Evolutionary conservation across 1,140 invertebrate species (phyloP).

Genomic region (Sycobia sp.): DNA sequence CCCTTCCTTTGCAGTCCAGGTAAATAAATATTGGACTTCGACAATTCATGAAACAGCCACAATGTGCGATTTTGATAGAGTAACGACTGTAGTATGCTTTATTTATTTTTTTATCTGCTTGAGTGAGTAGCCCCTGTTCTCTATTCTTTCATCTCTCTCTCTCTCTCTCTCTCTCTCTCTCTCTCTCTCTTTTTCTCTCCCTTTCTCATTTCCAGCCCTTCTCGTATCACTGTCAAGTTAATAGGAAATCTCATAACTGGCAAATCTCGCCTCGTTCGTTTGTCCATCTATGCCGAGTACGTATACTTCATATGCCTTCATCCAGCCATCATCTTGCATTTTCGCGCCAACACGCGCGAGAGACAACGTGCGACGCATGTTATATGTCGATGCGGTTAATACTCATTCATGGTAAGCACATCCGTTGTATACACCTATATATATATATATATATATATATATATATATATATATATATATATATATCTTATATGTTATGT

Average conservation of each 20-base stretch:
- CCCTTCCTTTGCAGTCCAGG: too few species aligned
- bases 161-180: background rate
- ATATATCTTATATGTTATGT: too few species aligned
- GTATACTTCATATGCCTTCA: too few species aligned
- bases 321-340: background rate
- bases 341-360: background rate
- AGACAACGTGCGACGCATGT: background rate
- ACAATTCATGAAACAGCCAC: constrained; percentile 9
- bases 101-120: too few species aligned
- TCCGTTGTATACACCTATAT: background rate
- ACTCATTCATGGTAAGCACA: too few species aligned
- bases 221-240: background rate
- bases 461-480: too few species aligned
- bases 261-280: too few species aligned
- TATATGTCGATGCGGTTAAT: background rate
- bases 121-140: background rate
- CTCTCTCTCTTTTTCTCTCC: background rate
- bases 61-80: constrained; percentile 1
- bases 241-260: too few species aligned
- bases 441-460: too few species aligned
- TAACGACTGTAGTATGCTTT: too few species aligned
- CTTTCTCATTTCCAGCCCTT: background rate
- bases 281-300: too few species aligned
- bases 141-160: too few species aligned
- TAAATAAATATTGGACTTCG: constrained; percentile 14